Evolutionary conservation across 2,113 vertebrate species (phyloP), one percentile per base, ranked within the genome.

Genomic region (Rhegmatorhina hoffmannsi): DNA sequence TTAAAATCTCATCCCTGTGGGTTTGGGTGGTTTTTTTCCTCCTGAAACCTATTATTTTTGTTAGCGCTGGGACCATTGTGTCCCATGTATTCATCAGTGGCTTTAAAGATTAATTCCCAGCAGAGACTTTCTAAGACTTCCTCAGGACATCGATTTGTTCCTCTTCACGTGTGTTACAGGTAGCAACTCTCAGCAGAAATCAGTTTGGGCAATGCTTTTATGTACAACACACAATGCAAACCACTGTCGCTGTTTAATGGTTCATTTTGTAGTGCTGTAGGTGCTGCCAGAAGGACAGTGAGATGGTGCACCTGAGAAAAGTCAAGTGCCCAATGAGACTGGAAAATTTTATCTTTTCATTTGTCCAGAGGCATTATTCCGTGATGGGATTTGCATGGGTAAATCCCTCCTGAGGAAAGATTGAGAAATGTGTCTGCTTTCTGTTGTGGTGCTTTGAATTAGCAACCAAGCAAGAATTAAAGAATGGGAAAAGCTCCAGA

Each of bases 41-140:
- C 73, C 47, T 25, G 60, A 80, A 63, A 74, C 46, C 31, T 98
- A 76, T 99, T 97, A 2, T 99, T 97, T 2, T 95, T 95, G 44
- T 98, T 97, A 17, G 97, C 98, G 36, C 98, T 99, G 85, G 99
- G 99, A 82, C 99, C 99, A 29, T 98, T 98, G 3, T 98, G 98
- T 19, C 98, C 98, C 0, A 98, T 99, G 52, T 91, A 64, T 72
- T 99, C 98, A 43, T 99, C 98, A 2, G 96, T n/a, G 3, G 85
- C 43, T 93, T 99, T 99, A 90, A 99, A 99, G 73, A 74, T 80
- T 88, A 77, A 58, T 85, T 92, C 76, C 70, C 79, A 81, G 43
- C 68, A 86, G 92, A 80, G 50, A n/a, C 56, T 87, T 89, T 62
- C 46, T 63, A 18, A 77, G 78, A 66, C 62, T 66, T 85, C 29